Conservation (phyloP, 1,140 invertebrate genomes). For the Cephus cinctus region DNA sequence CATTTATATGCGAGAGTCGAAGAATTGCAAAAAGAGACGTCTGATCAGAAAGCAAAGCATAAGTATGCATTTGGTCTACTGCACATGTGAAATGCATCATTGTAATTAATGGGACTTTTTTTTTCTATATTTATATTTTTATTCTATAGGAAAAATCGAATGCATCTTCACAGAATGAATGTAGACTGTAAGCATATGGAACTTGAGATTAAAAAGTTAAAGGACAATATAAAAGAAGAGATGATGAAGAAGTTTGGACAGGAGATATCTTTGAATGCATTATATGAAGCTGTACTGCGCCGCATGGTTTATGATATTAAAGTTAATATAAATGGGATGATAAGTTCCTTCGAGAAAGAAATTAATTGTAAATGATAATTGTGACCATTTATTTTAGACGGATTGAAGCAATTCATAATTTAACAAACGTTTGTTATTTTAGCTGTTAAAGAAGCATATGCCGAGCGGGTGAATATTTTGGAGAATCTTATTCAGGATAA, state of each 20-base stretch:
- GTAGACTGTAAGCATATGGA: constrained; percentile 60
- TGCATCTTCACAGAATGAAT: constrained; percentile 58
- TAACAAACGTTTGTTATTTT: constrained; percentile 12
- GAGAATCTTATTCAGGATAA: constrained; percentile 55
- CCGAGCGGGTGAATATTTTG: constrained; percentile 43
- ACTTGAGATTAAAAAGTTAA: constrained; percentile 51
- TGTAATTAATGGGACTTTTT: not conserved
- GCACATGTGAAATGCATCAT: not conserved
- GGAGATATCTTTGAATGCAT: constrained; percentile 55
- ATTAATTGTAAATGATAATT: constrained; percentile 34
- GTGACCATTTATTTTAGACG: constrained; percentile 9
- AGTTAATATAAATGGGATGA: constrained; percentile 51
- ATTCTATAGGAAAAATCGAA: constrained; percentile 49
- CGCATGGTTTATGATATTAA: constrained; percentile 58
- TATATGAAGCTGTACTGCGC: constrained; percentile 60
- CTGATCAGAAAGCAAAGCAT: constrained; percentile 60
- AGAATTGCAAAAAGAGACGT: constrained; percentile 65
- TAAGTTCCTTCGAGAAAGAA: constrained; percentile 46
- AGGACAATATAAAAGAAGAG: constrained; percentile 52
- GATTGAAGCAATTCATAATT: constrained; percentile 2
- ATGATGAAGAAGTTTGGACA: constrained; percentile 62
- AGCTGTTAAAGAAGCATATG: constrained; percentile 39
- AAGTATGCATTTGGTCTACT: constrained; percentile 49
- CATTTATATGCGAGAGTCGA: constrained; percentile 63
- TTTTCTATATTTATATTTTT: not conserved